These are phyloP conservation scores for Dynastes tityus DNA, from an alignment of 2,888 invertebrate species.

Conservation along the genomic window DNA sequence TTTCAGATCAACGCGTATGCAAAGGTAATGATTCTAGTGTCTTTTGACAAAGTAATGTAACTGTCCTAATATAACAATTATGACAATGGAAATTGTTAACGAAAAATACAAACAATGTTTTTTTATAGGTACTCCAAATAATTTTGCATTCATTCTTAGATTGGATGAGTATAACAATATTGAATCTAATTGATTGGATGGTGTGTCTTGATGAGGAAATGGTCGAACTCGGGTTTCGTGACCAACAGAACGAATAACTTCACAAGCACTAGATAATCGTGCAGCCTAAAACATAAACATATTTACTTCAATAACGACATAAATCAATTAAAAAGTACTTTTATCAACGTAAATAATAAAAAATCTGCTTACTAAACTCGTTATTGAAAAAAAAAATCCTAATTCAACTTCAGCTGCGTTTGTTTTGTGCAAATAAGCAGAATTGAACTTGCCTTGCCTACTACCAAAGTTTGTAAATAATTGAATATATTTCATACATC, in stretches of 20 bases:
- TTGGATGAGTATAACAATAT: slow-evolving; percentile 85
- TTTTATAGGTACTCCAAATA: slow-evolving; percentile 83
- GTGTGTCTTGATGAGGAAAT: slow-evolving; percentile 85
- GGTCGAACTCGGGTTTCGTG: slow-evolving; percentile 86
- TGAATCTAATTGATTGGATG: slow-evolving; percentile 83
- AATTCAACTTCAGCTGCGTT: no score
- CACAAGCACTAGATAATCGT: slow-evolving; percentile 81
- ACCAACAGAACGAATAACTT: slow-evolving; percentile 81
- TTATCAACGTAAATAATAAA: not conserved
- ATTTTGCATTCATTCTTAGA: slow-evolving; percentile 81
- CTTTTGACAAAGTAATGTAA: slow-evolving; percentile 72
- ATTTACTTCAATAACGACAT: not conserved
- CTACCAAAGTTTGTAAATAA: no score
- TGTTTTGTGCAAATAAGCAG: no score
- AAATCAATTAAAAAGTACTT: not conserved
- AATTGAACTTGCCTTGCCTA: no score
- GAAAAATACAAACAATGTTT: slow-evolving; percentile 79
- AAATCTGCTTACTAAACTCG: not conserved
- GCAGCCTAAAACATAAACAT: slow-evolving; percentile 73
- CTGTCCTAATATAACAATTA: slow-evolving; percentile 81
- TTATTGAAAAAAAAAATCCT: no score
- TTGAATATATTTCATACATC: no score
- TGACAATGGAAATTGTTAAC: slow-evolving; percentile 75
- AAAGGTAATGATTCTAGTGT: not conserved
- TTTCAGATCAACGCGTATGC: no score